Percentiles rank a stretch among this genome's conserved stretches.
Conservation (phyloP, 2,888 invertebrate genomes). For the Lasioglossum figueresi region DNA sequence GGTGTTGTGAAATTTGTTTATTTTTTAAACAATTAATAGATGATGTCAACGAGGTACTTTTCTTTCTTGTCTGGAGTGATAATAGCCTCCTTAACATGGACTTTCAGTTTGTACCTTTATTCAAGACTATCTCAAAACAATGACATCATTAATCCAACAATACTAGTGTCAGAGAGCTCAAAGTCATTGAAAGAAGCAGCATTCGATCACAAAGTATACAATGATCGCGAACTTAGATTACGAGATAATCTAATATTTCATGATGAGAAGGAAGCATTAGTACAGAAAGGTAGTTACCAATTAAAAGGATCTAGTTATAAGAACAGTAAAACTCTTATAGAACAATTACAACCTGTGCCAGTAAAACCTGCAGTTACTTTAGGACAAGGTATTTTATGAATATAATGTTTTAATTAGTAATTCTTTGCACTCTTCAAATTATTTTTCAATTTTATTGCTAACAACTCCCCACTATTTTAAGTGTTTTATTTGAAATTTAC, state of each 20-base stretch:
- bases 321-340: conserved; percentile 84
- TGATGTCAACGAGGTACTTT: conserved; percentile 81
- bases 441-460: too few relatives aligned
- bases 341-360: conserved; percentile 84
- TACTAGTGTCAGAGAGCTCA: conserved; percentile 75
- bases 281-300: conserved; percentile 66
- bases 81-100: conserved; percentile 91
- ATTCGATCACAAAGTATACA: conserved; percentile 65
- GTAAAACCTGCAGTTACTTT: conserved; percentile 78
- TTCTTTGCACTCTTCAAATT: too few relatives aligned
- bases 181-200: conserved; percentile 74
- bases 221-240: conserved; percentile 55
- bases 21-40: conserved; percentile 57
- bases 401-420: not conserved
- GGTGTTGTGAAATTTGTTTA: not conserved
- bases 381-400: conserved; percentile 75
- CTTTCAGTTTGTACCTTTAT: conserved; percentile 89
- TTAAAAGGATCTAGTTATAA: conserved; percentile 76
- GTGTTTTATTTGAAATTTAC: too few relatives aligned
- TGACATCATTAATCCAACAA: conserved; percentile 80
- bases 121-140: conserved; percentile 86
- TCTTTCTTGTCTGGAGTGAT: conserved; percentile 91
- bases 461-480: too few relatives aligned
- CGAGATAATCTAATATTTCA: conserved; percentile 61
- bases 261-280: conserved; percentile 52